Conservation (phyloP, 2,113 vertebrate species). For the Sisor rabdophorus region DNA sequence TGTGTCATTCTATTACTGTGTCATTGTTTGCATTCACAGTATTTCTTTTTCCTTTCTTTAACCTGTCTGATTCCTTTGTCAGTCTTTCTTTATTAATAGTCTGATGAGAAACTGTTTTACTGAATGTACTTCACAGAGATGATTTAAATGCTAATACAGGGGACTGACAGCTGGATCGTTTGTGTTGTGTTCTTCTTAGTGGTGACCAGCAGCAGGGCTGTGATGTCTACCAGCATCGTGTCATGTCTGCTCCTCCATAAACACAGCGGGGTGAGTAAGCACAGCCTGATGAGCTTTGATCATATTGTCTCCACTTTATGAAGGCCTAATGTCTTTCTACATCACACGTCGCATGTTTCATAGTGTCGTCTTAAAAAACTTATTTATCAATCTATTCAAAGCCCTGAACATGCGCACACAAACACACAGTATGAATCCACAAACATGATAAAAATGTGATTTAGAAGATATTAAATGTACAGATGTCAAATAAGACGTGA, state of each 20-base stretch:
- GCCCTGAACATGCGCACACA: background rate
- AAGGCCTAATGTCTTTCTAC: background rate
- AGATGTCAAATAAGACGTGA: background rate
- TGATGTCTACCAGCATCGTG: conserved; percentile 78
- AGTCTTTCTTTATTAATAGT: background rate
- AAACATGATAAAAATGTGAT: background rate
- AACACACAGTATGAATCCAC: background rate
- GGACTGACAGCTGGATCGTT: background rate
- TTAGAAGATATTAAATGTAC: background rate
- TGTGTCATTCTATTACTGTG: background rate
- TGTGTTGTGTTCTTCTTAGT: conserved; percentile 62
- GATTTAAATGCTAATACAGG: background rate
- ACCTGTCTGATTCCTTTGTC: background rate
- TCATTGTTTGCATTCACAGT: background rate
- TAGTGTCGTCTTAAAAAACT: no score
- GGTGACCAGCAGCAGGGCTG: conserved; percentile 66
- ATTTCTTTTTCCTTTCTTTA: background rate
- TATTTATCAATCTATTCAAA: conserved; percentile 4
- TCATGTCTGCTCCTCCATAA: conserved; percentile 78
- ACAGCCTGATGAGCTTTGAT: background rate
- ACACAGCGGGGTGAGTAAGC: conserved; percentile 69
- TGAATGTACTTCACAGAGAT: background rate
- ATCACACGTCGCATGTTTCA: background rate
- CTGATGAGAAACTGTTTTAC: background rate
- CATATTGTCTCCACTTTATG: background rate